A percentile compares a stretch with the other conserved stretches of the same genome.
Evolutionary conservation across 2,797 vertebrate species (phyloP).

Genomic region (Poecilia wingei): DNA sequence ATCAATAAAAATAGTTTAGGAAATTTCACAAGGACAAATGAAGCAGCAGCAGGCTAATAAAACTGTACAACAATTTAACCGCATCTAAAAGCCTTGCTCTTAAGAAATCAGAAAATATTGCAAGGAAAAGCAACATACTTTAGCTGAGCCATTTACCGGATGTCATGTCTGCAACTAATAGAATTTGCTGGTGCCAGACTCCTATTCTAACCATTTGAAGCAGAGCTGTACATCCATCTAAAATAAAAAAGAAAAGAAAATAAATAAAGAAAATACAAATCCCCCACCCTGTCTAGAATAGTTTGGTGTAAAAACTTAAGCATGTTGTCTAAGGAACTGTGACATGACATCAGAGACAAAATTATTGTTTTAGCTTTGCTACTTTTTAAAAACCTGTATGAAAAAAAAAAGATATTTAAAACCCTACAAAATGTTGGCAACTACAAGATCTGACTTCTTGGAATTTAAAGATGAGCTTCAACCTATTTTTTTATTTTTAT

Average conservation of each 20-base stretch:
- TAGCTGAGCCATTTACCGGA: background rate
- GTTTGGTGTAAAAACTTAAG: no score
- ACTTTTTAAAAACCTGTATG: background rate
- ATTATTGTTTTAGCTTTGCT: background rate
- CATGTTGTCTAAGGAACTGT: background rate
- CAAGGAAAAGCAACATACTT: background rate
- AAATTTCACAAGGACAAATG: conserved; percentile 3
- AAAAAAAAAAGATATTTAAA: background rate
- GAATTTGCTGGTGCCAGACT: background rate
- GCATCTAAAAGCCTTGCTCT: background rate
- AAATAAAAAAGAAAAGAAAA: background rate
- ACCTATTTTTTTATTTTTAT: no score
- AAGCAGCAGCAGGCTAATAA: background rate
- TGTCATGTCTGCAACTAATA: background rate
- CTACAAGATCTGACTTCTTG: background rate
- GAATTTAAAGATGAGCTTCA: background rate
- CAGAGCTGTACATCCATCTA: background rate
- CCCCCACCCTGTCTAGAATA: background rate
- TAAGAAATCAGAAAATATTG: background rate
- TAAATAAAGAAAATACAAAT: background rate
- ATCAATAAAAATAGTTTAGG: conserved; percentile 2
- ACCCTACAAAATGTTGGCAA: background rate
- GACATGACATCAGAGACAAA: background rate
- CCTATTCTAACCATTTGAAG: background rate
- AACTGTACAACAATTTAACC: background rate